phyloP scores from a whole-genome alignment of 2,797 vertebrate species.

The Phyllotis vaccarum region DNA sequence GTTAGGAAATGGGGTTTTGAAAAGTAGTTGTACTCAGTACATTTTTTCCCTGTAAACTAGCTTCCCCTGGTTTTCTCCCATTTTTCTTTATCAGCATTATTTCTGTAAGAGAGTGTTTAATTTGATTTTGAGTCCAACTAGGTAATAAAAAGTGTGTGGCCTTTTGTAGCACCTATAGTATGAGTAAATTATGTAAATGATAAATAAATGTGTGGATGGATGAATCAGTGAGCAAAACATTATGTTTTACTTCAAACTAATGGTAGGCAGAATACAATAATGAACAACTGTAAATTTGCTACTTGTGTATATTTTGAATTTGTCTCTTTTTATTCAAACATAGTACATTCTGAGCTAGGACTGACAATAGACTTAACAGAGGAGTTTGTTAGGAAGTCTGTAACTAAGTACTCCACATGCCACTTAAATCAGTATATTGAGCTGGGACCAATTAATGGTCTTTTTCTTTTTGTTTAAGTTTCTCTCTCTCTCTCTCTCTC shows the following conservation, averaged over 20 bases:
- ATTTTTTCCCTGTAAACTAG: background rate
- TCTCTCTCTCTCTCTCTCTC: too few relatives aligned
- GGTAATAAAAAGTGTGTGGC: background rate
- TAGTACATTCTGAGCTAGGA: background rate
- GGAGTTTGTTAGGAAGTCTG: background rate
- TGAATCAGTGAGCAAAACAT: background rate
- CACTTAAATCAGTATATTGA: background rate
- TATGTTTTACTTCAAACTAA: conserved; percentile 30
- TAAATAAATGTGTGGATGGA: background rate
- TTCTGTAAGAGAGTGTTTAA: background rate
- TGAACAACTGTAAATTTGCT: background rate
- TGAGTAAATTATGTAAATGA: background rate
- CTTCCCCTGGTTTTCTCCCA: background rate
- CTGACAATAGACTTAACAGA: background rate
- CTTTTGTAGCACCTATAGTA: background rate
- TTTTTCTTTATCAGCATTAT: background rate
- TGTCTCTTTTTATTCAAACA: conserved; percentile 34
- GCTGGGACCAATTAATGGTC: background rate
- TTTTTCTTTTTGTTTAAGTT: background rate
- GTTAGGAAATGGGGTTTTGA: background rate
- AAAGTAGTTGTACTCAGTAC: background rate
- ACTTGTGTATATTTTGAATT: background rate
- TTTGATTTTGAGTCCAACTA: background rate
- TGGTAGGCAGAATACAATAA: background rate
- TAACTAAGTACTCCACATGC: background rate